Base-by-base conservation (phyloP, 2,888 invertebrate genomes). In the Eilema sororculum region DNA sequence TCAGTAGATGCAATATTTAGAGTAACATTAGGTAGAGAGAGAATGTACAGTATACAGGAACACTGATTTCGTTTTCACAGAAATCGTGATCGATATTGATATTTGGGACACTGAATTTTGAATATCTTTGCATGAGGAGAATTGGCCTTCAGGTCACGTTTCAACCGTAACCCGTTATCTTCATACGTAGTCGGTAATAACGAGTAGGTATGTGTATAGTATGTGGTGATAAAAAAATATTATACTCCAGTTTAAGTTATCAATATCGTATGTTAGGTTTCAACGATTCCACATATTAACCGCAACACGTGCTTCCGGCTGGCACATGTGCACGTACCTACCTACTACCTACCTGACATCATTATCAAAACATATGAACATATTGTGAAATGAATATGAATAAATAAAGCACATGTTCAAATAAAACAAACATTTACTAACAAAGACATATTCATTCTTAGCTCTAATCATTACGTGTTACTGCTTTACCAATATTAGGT, bases 61-160 rank as follows among this genome's bases (percentile, higher is more conserved):
- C n/a, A n/a, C n/a, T n/a, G n/a, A n/a, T n/a, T n/a, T n/a, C n/a
- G n/a, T n/a, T n/a, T n/a, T n/a, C n/a, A n/a, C n/a, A n/a, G n/a
- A n/a, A n/a, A n/a, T n/a, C n/a, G n/a, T n/a, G n/a, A n/a, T n/a
- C n/a, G n/a, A n/a, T n/a, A n/a, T n/a, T n/a, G n/a, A n/a, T n/a
- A n/a, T 8, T 33, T 9, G 3, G 28, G 8, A 33, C 6, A 33
- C 30, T 33, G 30, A 33, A 33, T 8, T 33, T 33, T 33, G 30
- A 33, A 33, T 33, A 33, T 33, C 28, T 33, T 33, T 33, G 4
- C 8, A 33, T 33, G 4, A 33, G 8, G 30, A 4, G 30, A 6
- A 56, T 22, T 22, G 60, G 67, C 46, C 28, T 28, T 33, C 69
- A 73, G 69, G 73, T 76, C 82, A 80, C 78, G 82, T 81, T 76